phyloP scores from a whole-genome alignment of 2,797 vertebrate species.

The Taenioides sp. region DNA sequence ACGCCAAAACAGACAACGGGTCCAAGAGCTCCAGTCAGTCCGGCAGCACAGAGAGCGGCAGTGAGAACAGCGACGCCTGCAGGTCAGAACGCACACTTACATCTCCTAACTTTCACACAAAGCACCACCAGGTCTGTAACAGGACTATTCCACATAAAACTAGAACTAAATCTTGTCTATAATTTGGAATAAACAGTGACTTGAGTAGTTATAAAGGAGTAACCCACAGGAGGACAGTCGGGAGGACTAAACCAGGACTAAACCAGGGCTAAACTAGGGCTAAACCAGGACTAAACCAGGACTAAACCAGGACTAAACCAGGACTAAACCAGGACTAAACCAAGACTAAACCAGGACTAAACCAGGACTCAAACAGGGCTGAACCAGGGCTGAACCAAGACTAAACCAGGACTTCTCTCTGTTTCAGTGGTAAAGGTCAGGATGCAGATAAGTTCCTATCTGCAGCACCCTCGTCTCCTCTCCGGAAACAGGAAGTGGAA shows the following conservation, averaged over 20 bases:
- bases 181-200: too few relatives aligned
- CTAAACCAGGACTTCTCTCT: constrained; percentile 1
- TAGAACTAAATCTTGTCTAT: too few relatives aligned
- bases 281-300: too few relatives aligned
- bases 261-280: too few relatives aligned
- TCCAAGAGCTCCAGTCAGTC: constrained; percentile 86
- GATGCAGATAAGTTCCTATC: constrained; percentile 94
- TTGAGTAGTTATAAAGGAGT: too few relatives aligned
- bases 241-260: too few relatives aligned
- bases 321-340: too few relatives aligned
- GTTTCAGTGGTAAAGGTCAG: constrained; percentile 88
- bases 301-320: background rate
- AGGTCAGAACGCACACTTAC: constrained; percentile 73
- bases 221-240: background rate
- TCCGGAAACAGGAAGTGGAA: constrained; percentile 95
- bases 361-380: too few relatives aligned
- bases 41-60: constrained; percentile 85
- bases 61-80: constrained; percentile 91
- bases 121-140: background rate
- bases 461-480: constrained; percentile 92
- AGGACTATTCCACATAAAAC: background rate
- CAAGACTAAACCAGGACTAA: background rate
- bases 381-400: background rate
- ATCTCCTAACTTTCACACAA: too few relatives aligned
- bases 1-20: constrained; percentile 86